Percentiles rank a stretch among this genome's conserved stretches.
phyloP scores from a whole-genome alignment of 37 sponge, comb jelly and placozoan genomes.

The Lycopodina hypogea region DNA sequence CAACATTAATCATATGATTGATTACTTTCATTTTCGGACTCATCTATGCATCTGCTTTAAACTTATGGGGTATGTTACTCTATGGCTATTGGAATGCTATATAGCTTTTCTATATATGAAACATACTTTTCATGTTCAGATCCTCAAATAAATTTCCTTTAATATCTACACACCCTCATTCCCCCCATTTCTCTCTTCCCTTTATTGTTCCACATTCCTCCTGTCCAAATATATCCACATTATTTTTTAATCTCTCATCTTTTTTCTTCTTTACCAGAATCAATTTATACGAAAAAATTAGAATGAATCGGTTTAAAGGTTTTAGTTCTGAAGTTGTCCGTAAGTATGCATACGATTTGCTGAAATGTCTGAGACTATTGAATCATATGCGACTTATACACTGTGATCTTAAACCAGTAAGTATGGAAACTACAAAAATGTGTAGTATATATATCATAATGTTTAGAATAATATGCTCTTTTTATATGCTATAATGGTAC shows the following conservation, averaged over 20 bases:
- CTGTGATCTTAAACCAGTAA: conserved; percentile 97
- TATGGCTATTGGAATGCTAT: no score
- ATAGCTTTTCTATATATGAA: no score
- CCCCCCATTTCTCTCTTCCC: not conserved
- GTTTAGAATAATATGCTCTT: no score
- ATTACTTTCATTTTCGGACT: conserved; percentile 95
- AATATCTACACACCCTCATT: no score
- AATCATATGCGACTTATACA: conserved; percentile 85
- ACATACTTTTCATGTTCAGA: no score
- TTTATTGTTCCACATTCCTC: no score
- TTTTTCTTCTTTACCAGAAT: conserved; percentile 47
- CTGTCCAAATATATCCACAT: not conserved
- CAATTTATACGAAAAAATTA: conserved; percentile 94
- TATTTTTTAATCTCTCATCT: not conserved
- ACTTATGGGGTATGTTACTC: conserved; percentile 87
- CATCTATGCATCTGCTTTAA: conserved; percentile 97
- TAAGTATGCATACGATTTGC: conserved; percentile 81
- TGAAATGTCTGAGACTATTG: conserved; percentile 86
- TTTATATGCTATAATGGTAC: no score
- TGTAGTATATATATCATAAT: no score
- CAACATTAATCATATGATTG: conserved; percentile 96
- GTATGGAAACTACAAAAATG: no score
- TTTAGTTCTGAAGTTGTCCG: conserved; percentile 83
- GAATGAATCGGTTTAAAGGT: conserved; percentile 93
- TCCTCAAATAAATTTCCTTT: no score